A percentile compares a stretch with the other conserved stretches of the same genome.
Evolutionary conservation across 2,113 vertebrate genomes (phyloP).

Genomic region (Climacteris rufus): DNA sequence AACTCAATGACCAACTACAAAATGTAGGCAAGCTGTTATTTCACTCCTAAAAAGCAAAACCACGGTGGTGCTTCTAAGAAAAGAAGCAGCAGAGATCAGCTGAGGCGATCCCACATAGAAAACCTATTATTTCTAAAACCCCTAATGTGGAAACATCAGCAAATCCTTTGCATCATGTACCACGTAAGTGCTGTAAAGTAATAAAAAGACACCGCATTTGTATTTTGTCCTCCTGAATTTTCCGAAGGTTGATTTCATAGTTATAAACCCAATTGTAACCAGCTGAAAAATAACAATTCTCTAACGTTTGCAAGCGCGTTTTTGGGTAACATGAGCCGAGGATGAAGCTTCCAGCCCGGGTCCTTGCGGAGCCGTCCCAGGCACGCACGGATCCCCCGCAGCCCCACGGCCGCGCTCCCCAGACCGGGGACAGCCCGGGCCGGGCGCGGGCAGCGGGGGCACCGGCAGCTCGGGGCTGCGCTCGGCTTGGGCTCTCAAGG

Average conservation of each 20-base stretch:
- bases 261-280: rapidly evolving
- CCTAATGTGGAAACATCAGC: neutral
- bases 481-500: neutral
- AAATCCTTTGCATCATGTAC: neutral
- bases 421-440: too few relatives aligned
- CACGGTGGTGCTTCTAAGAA: neutral
- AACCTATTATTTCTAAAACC: neutral
- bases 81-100: neutral
- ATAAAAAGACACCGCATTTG: neutral
- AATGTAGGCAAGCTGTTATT: rapidly evolving
- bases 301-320: rapidly evolving
- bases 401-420: too few relatives aligned
- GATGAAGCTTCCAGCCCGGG: rapidly evolving
- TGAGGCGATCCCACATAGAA: rapidly evolving
- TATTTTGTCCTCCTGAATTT: neutral
- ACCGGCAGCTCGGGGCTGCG: too few relatives aligned
- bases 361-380: rapidly evolving
- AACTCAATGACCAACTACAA: neutral
- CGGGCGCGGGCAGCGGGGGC: too few relatives aligned
- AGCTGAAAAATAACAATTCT: rapidly evolving
- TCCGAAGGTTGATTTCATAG: neutral
- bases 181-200: neutral
- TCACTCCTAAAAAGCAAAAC: neutral
- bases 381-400: too few relatives aligned
- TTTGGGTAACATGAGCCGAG: rapidly evolving